phyloP scores from a whole-genome alignment of 2,888 invertebrate species.

The Glyphotaelius pellucidus region DNA sequence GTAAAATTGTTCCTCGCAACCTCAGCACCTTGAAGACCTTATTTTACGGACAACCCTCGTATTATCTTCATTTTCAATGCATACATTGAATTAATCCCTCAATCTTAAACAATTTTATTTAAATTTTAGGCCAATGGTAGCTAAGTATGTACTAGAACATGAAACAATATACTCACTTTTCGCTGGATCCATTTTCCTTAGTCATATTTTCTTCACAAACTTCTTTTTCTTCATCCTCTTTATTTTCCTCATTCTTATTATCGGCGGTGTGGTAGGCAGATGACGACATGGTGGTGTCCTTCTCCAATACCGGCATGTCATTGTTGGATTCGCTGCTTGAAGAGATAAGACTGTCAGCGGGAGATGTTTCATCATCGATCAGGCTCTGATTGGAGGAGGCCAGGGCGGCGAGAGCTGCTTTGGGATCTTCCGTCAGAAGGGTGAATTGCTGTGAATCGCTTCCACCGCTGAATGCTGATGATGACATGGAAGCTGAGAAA shows the following conservation, averaged over 20 bases:
- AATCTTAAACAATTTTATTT: too few species aligned
- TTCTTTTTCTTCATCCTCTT: slow-evolving; percentile 56
- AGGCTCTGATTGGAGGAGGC: slow-evolving; percentile 83
- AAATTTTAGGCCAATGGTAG: too few species aligned
- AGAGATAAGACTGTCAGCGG: slow-evolving; percentile 87
- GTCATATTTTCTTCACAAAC: slow-evolving; percentile 57
- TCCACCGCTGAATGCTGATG: slow-evolving; percentile 77
- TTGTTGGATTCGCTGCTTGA: slow-evolving; percentile 80
- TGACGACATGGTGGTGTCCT: slow-evolving; percentile 73
- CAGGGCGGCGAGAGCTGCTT: slow-evolving; percentile 85
- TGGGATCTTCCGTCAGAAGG: slow-evolving; percentile 83
- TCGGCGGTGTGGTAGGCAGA: slow-evolving; percentile 74
- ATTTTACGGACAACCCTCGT: too few species aligned
- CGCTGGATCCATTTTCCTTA: slow-evolving; percentile 57
- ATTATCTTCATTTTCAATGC: too few species aligned
- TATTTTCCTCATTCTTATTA: slow-evolving; percentile 54
- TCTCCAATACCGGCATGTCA: slow-evolving; percentile 73
- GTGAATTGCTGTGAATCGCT: slow-evolving; percentile 71
- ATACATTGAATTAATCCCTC: too few species aligned
- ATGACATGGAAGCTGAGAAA: slow-evolving; percentile 75
- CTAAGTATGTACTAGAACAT: too few species aligned
- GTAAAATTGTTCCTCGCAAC: too few species aligned
- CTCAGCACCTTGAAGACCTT: too few species aligned
- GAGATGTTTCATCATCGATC: slow-evolving; percentile 90
- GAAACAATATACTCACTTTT: slow-evolving; percentile 68